Base-by-base conservation (phyloP, 2,797 vertebrate genomes). In the Sandelia bainsii region DNA sequence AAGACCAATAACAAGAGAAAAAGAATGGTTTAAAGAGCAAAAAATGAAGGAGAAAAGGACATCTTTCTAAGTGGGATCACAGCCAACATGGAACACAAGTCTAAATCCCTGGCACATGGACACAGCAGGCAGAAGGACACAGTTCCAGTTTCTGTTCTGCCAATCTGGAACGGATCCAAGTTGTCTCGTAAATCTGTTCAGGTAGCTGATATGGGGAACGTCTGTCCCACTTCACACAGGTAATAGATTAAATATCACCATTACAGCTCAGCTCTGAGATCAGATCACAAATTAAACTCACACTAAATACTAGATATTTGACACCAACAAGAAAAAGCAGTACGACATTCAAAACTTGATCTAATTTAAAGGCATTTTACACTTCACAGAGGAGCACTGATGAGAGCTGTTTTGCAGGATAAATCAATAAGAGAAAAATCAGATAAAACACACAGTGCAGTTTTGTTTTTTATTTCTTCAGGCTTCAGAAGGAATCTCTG, bases 341-440 rank as follows among this genome's bases (percentile, higher is more conserved):
- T 5, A 50, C 8, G 23, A 39, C 16, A 51, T 63, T 69, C 39
- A 66, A 48, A 60, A 51, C 11, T 10, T 50, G 19, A 69, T 70
- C 40, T 62, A 34, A 80, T 62, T 72, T 57, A 39, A 53, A 72
- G 10, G 6, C n/a, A 17, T 72, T 81, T 84, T 72, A 45, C 64
- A 68, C 58, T 78, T 70, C 60, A 67, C 50, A 69, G 50, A 64
- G 54, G 39, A 2, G 22, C 39, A 53, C 32, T 45, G 71, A 75
- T 72, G 52, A 49, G 70, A 54, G 51, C 34, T 6, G 46, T 56
- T 64, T 62, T 13, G 32, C 9, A 46, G 27, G 44, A 69, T 56
- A 17, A 49, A 80, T 75, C 75, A 63, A 67, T 76, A 34, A n/a
- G 49, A 80, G 51, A 61, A 71, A 63, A 78, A 75, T 78, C 60